Evolutionary conservation across 2,113 vertebrate genomes (phyloP).

Genomic region (Dicrurus megarhynchus): DNA sequence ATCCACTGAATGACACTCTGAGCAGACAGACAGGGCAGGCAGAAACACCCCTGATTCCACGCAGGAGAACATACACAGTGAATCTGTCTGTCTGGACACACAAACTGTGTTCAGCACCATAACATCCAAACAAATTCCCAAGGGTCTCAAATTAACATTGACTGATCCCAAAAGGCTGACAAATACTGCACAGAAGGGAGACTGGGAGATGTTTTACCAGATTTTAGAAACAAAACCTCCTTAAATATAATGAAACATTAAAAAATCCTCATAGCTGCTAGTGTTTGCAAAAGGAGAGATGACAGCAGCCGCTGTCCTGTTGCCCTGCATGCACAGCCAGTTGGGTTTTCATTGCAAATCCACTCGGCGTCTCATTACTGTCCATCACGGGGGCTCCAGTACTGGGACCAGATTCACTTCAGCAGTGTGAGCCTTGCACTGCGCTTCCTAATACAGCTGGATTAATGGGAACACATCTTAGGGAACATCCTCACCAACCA

Average conservation of each 20-base stretch:
- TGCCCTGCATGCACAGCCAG: background rate
- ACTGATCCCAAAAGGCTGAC: background rate
- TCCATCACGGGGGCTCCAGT: background rate
- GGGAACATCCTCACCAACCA: conserved; percentile 7
- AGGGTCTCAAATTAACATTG: background rate
- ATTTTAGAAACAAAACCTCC: background rate
- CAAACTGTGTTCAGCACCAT: background rate
- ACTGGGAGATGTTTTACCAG: background rate
- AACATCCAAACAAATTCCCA: background rate
- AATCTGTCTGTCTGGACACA: background rate
- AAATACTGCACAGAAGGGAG: background rate
- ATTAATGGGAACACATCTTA: conserved; percentile 1
- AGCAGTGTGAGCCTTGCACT: background rate
- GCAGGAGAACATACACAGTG: background rate
- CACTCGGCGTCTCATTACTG: conserved; percentile 20
- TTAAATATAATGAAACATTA: background rate
- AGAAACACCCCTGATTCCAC: background rate
- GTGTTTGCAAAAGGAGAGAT: background rate
- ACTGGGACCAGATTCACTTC: background rate
- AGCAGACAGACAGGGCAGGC: background rate
- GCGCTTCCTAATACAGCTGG: background rate
- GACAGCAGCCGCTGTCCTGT: background rate
- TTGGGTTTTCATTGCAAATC: background rate
- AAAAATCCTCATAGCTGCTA: background rate
- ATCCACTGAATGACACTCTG: background rate